Base-by-base conservation (phyloP, 2,113 vertebrate genomes). In the Sander vitreus region DNA sequence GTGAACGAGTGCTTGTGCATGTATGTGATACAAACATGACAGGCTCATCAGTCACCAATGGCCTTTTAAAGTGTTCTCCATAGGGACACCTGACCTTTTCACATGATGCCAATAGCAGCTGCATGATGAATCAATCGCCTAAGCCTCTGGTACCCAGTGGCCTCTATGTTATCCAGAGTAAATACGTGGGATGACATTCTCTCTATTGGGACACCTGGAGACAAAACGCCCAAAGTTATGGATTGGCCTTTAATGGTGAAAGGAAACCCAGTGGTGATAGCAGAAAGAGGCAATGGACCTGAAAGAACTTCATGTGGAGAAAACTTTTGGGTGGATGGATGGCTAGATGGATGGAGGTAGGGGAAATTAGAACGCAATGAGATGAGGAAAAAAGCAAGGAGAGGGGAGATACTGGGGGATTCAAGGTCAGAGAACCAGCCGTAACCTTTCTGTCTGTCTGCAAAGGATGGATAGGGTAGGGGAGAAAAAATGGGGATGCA, bases 21-120 rank as follows among this genome's bases (percentile, higher is more conserved):
- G 80, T 83, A 81, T 84, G 74, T 85, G 85, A 87, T 89, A n/a
- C 71, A 85, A 90, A 92, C 85, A 90, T 90, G 94, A 93, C 91
- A 92, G 88, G 72, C 85, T 91, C 91, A 93, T 93, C 92, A 88
- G 89, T 95, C 93, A 94, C 90, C 90, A 85, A 81, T 94, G 92
- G 90, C 89, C 93, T 92, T 93, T 93, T 92, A 86, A 94, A 91
- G 87, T 80, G 80, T 88, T 93, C 85, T 93, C 92, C 84, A 78
- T 84, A 80, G 89, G 89, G 87, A 89, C 87, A 74, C 77, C 78
- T 91, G 93, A 93, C 93, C 93, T 94, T 94, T 93, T 91, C 90
- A 88, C 88, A 74, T 91, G 78, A 94, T 90, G 89, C 89, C 93
- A 92, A 93, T 92, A 91, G 85, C 83, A 86, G 90, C 89, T 86